Evolutionary conservation across 2,888 invertebrate genomes (phyloP), one percentile per base, ranked within the genome.

Genomic region (Eurois occulta): DNA sequence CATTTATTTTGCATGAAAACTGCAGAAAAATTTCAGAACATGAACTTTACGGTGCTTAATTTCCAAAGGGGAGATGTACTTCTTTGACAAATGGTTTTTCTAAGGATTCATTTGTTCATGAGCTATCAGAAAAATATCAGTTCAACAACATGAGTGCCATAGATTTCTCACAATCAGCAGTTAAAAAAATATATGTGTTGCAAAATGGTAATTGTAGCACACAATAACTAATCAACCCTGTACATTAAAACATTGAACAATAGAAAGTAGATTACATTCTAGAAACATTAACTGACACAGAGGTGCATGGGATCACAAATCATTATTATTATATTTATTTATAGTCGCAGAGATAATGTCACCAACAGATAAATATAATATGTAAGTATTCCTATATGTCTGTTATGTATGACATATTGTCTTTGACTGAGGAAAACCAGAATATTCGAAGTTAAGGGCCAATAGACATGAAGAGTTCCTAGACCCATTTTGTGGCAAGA

Each of bases 401-500:
- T 46, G 78, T 65, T 82, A 82, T 46, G 4, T 46, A n/a, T 32
- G 46, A 78, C 55, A 83, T 77, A 58, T 82, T 75, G 62, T 38
- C 43, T 43, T 43, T 35, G 41, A 41, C 41, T 24, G 35, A n/a
- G 77, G 2, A 65, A 77, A 58, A 48, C 21, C 24, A 32, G 28
- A 46, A 13, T 13, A 21, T 52, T 55, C 8, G 24, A 75, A 38
- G 24, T 48, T 38, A 13, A 2, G 24, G 18, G 18, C 28, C 8
- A 11, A 7, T 77, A 58, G 11, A 43, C 16, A 35, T 43, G 52
- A n/a, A 13, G 21, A 46, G n/a, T 52, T n/a, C n/a, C 13, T 24
- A n/a, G n/a, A 1, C n/a, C 11, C 11, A 0, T 55, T 55, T 28
- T 28, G 7, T 28, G 24, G 4, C 8, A 32, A 41, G 7, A 41